Percentiles rank a stretch among this genome's conserved stretches.
These are phyloP conservation scores for Ceyx margarethae DNA, from an alignment of 2,113 vertebrate genomes.

Conservation along the genomic window DNA sequence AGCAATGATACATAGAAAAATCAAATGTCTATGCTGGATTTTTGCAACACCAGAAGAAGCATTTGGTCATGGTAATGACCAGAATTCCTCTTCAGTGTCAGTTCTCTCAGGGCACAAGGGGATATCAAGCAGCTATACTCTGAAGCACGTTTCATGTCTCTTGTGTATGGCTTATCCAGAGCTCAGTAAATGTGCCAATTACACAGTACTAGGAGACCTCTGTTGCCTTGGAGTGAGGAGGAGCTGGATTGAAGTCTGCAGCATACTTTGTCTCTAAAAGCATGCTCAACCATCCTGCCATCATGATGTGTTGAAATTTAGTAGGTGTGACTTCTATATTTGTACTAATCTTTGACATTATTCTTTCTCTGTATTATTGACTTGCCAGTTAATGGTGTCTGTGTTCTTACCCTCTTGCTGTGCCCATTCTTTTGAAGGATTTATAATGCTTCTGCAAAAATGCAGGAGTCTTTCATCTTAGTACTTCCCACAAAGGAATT, in stretches of 20 bases:
- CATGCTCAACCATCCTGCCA: not conserved
- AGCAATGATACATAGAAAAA: not conserved
- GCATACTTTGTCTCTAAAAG: not conserved
- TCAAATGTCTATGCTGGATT: not conserved
- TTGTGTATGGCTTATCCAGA: not conserved
- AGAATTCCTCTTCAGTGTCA: not conserved
- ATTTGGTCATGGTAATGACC: not conserved
- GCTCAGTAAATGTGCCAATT: not conserved
- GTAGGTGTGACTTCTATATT: not conserved
- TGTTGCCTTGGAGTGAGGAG: not conserved
- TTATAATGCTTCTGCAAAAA: conserved; percentile 41
- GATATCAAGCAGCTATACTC: not conserved
- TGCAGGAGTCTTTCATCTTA: conserved; percentile 48
- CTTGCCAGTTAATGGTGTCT: conserved; percentile 13
- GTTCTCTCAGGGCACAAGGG: accelerated
- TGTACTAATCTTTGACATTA: conserved; percentile 21
- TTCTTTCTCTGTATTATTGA: not conserved
- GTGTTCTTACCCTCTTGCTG: conserved; percentile 23
- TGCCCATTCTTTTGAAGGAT: conserved; percentile 46
- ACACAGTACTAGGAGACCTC: not conserved
- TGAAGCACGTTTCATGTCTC: not conserved
- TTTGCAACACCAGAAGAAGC: not conserved
- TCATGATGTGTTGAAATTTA: not conserved
- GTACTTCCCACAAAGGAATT: conserved; percentile 43
- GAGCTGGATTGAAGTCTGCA: not conserved